Base-by-base conservation (phyloP, 2,888 invertebrate species). In the Heliconius ethilla region DNA sequence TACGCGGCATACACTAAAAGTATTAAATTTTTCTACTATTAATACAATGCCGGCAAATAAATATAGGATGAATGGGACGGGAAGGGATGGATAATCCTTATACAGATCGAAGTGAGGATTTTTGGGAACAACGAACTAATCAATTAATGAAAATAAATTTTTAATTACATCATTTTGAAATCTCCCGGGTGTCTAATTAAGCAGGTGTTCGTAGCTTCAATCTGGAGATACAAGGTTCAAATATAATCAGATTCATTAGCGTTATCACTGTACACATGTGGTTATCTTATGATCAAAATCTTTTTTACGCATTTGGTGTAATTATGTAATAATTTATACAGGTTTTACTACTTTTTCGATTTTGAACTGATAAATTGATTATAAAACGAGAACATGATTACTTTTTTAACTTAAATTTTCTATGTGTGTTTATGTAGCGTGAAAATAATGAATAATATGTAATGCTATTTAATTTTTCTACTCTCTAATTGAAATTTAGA, bases 21-120 rank as follows among this genome's bases (percentile, higher is more conserved):
- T 91, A 94, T 94, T 93, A 94, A 90, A 92, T 91, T 91, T 92
- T 93, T 91, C 87, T 89, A 89, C 87, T 91, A 90, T 91, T 92
- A 92, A 91, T 91, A 93, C 93, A 91, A 91, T 89, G 88, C 90
- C 86, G 87, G 88, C 89, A 89, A 91, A 92, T 92, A 93, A 93
- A 92, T 93, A 92, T 92, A 92, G 90, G 88, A 93, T 91, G 91
- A 90, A 90, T 88, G 89, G 74, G 77, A 82, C 72, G 77, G 86
- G 86, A 87, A 83, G 81, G 82, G 80, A 76, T 45, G 45, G 78
- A 81, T 93, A 91, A 94, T 92, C 93, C 91, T 88, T 89, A 91
- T 91, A 90, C 89, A 88, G 89, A 87, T 87, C 86, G 87, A 85
- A 87, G 85, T 86, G 82, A 81, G 80, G 79, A 69, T 78, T 80